A percentile compares a stretch with the other conserved stretches of the same genome.
phyloP scores from a whole-genome alignment of 2,888 invertebrate species.

The Aporophyla lueneburgensis region DNA sequence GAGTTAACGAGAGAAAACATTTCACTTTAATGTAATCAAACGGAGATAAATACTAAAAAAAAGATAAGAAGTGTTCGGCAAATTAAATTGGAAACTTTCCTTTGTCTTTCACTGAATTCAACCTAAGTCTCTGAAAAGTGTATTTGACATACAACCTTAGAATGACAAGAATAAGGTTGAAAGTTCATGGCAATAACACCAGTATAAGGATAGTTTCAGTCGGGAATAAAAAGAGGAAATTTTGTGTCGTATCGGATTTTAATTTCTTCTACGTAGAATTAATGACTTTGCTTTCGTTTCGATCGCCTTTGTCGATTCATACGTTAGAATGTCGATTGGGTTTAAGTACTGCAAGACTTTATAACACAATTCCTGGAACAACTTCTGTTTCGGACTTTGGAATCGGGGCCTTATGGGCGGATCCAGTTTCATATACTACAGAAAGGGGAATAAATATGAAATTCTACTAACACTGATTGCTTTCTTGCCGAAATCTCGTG shows the following conservation, averaged over 20 bases:
- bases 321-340: slow-evolving; percentile 80
- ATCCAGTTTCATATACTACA: neutral
- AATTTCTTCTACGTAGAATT: slow-evolving; percentile 88
- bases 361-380: slow-evolving; percentile 64
- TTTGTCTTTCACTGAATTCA: slow-evolving; percentile 64
- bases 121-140: slow-evolving; percentile 54
- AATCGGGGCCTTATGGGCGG: slow-evolving; percentile 3
- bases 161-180: slow-evolving; percentile 8
- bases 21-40: slow-evolving; percentile 87
- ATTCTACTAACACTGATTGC: neutral
- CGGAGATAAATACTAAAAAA: slow-evolving; percentile 86
- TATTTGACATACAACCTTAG: slow-evolving; percentile 61
- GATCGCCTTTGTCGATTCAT: slow-evolving; percentile 79
- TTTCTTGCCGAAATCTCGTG: neutral
- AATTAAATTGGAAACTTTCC: slow-evolving; percentile 88
- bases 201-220: slow-evolving; percentile 69
- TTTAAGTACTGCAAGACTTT: slow-evolving; percentile 66
- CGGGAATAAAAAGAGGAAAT: slow-evolving; percentile 78
- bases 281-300: slow-evolving; percentile 86
- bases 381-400: slow-evolving; percentile 32
- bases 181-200: slow-evolving; percentile 30
- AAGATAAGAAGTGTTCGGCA: slow-evolving; percentile 87
- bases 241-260: slow-evolving; percentile 90
- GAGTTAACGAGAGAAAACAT: slow-evolving; percentile 73
- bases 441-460: neutral